A percentile compares a stretch with the other conserved stretches of the same genome.
Conservation (phyloP, 2,113 vertebrate genomes). For the Dromas ardeola region DNA sequence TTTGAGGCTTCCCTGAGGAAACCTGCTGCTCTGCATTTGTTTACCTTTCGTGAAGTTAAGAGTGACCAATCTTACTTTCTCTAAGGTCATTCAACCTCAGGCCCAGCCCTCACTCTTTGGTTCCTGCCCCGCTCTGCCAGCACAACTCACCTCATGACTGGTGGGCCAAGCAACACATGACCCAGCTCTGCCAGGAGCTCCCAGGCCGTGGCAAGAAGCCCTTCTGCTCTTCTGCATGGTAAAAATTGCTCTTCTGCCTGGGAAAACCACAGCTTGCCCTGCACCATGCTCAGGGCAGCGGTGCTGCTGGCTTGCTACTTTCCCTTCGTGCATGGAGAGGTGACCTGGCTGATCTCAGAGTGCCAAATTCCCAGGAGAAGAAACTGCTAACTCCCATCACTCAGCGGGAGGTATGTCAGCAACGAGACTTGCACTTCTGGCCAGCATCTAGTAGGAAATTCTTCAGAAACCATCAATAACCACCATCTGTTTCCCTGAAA, state of each 20-base stretch:
- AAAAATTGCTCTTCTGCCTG: background rate
- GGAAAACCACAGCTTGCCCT: background rate
- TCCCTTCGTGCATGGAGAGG: background rate
- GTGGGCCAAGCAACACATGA: background rate
- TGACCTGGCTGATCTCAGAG: background rate
- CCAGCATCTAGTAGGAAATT: background rate
- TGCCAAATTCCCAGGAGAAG: background rate
- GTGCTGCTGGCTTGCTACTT: background rate
- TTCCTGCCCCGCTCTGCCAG: background rate
- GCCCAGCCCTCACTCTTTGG: fast-evolving
- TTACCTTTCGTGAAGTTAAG: background rate
- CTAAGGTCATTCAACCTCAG: background rate
- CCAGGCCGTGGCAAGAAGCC: background rate
- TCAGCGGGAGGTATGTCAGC: background rate
- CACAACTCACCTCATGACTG: fast-evolving
- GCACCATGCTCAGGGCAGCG: fast-evolving
- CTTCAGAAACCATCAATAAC: background rate
- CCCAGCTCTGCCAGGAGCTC: background rate
- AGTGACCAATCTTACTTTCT: background rate
- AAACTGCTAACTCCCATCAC: background rate
- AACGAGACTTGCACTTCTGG: background rate
- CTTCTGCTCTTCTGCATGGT: background rate
- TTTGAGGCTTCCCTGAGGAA: background rate
- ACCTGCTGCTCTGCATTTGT: background rate
- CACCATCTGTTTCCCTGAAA: background rate